Base-by-base conservation (phyloP, 2,797 vertebrate species). In the Chanos chanos region DNA sequence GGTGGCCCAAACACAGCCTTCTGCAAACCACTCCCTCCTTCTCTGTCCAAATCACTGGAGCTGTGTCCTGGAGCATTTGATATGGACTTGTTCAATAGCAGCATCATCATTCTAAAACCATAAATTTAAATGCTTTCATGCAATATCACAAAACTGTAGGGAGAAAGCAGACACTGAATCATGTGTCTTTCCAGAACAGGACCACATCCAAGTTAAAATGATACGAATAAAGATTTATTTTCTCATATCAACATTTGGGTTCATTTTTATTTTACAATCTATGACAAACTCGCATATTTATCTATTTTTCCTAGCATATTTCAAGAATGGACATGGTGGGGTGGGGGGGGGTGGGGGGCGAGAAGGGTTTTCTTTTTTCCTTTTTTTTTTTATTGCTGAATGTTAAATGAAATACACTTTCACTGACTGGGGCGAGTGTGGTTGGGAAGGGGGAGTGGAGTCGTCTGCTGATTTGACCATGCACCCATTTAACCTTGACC, bases 401-500 rank as follows among this genome's bases (percentile, higher is more conserved):
- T 92, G 90, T 94, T 90, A 91, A 93, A 91, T 90, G 85, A 92
- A 93, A 93, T 89, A 94, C 89, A 95, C 90, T 91, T 93, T 90
- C 83, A 86, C 91, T 90, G 86, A 92, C 88, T 92, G 21, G 27
- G 65, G 53, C n/a, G n/a, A n/a, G n/a, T n/a, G n/a, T n/a, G n/a
- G n/a, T n/a, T n/a, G n/a, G 54, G 34, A 19, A 43, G 47, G 34
- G n/a, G n/a, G n/a, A 79, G 70, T 85, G 87, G 91, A 94, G 90
- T 90, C 90, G 88, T 93, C 88, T 92, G 92, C 93, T 92, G 92
- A 89, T 92, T 93, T 91, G 83, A 93, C 94, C 95, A 98, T 98
- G 95, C 95, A 97, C 93, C 92, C 94, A 92, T 93, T 93, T 93
- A 92, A 95, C 90, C 92, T 94, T 93, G 94, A 94, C 93, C 94